Conservation (phyloP, 2,888 invertebrate species). For the Mactromeris polynyma region DNA sequence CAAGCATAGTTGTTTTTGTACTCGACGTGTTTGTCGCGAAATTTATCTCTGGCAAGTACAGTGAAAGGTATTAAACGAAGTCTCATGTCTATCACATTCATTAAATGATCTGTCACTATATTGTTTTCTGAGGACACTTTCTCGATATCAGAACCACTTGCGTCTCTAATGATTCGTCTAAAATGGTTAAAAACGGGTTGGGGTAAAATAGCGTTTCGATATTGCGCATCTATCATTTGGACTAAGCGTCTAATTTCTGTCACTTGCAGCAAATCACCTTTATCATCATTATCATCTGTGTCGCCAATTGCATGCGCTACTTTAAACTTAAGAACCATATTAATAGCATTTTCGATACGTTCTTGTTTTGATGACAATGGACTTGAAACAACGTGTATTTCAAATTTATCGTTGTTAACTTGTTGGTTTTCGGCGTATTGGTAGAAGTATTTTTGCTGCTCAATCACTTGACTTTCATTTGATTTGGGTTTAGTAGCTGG, state of each 20-base stretch:
- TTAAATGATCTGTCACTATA: not conserved
- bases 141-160: slow-evolving; percentile 11
- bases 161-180: not conserved
- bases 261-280: not conserved
- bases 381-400: not conserved
- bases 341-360: not conserved
- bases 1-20: not conserved
- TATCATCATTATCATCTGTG: not conserved
- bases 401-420: not conserved
- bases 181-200: slow-evolving; percentile 9
- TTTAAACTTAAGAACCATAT: not conserved
- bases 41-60: not conserved
- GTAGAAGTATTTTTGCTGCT: not conserved
- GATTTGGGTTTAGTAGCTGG: not conserved
- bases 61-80: not conserved
- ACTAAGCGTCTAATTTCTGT: not conserved
- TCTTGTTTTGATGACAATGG: not conserved
- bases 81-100: slow-evolving; percentile 27
- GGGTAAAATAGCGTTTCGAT: not conserved
- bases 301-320: not conserved
- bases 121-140: not conserved
- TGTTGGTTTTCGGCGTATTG: too few species aligned
- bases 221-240: not conserved
- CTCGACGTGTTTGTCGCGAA: not conserved
- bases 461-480: too few species aligned